Conservation (phyloP, 2,888 invertebrate species). For the Callosobruchus maculatus region DNA sequence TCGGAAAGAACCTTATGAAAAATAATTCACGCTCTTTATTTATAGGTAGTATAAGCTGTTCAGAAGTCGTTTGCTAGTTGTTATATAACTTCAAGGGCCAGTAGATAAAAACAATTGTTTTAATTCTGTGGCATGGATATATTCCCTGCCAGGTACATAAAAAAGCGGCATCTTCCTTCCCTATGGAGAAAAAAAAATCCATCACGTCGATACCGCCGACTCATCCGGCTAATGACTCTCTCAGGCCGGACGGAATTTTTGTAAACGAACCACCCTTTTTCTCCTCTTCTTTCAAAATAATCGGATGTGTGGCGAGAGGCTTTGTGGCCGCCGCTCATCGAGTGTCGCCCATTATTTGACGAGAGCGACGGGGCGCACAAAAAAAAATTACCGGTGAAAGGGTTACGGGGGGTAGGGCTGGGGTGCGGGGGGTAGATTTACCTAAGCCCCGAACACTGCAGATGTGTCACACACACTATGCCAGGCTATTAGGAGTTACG, state of each 20-base stretch:
- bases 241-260: neutral
- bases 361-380: conserved; percentile 21
- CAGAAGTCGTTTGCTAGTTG: no score
- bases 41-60: no score
- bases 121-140: no score
- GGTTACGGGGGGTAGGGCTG: conserved; percentile 19
- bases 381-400: conserved; percentile 16
- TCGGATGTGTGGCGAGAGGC: conserved; percentile 38
- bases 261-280: neutral
- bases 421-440: neutral
- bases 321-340: conserved; percentile 49
- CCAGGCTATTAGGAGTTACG: neutral
- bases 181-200: neutral
- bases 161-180: no score
- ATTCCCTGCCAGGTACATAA: no score
- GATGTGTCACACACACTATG: neutral
- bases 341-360: conserved; percentile 46
- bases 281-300: conserved; percentile 5
- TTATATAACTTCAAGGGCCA: no score
- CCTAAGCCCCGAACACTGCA: neutral
- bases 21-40: no score
- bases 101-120: no score
- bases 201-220: neutral
- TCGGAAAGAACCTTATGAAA: no score
- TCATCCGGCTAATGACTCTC: neutral